These are phyloP conservation scores for Harpagifer antarcticus DNA, from an alignment of 2,797 vertebrate genomes.

Conservation along the genomic window DNA sequence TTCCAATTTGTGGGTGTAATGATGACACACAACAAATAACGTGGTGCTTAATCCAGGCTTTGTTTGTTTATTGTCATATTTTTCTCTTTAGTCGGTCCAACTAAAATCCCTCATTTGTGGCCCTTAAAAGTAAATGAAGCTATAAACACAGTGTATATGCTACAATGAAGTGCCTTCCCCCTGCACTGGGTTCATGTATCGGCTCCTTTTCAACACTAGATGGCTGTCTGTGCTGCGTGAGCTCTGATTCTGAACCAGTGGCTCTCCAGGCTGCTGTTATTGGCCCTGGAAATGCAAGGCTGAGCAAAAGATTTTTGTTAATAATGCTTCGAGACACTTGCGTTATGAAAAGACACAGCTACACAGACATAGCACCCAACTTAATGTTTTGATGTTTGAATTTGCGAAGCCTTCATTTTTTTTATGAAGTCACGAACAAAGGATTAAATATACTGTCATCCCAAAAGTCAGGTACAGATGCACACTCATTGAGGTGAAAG, in stretches of 20 bases:
- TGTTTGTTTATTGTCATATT: slow-evolving; percentile 48
- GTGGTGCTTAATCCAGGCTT: slow-evolving; percentile 39
- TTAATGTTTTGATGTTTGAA: slow-evolving; percentile 85
- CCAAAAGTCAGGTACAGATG: slow-evolving; percentile 73
- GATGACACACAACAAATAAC: slow-evolving; percentile 59
- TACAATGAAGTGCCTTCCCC: slow-evolving; percentile 35
- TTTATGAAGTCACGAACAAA: slow-evolving; percentile 71
- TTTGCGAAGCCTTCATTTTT: slow-evolving; percentile 75
- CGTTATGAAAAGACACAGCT: slow-evolving; percentile 86
- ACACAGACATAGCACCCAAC: slow-evolving; percentile 80
- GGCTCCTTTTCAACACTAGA: slow-evolving; percentile 80
- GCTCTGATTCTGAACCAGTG: slow-evolving; percentile 31
- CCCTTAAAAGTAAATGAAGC: slow-evolving; percentile 55
- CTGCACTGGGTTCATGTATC: neutral
- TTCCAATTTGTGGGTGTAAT: slow-evolving; percentile 55
- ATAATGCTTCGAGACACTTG: slow-evolving; percentile 83
- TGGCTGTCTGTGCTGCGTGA: slow-evolving; percentile 83
- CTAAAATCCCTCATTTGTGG: slow-evolving; percentile 45
- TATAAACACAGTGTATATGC: slow-evolving; percentile 16
- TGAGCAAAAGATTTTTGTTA: slow-evolving; percentile 79
- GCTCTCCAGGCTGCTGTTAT: slow-evolving; percentile 50
- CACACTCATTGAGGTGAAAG: slow-evolving; percentile 74
- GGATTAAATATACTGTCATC: slow-evolving; percentile 81
- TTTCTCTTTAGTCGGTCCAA: slow-evolving; percentile 31
- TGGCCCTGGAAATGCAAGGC: slow-evolving; percentile 71